These are phyloP conservation scores for Choloepus didactylus DNA, from an alignment of 2,797 vertebrate species.

Conservation along the genomic window DNA sequence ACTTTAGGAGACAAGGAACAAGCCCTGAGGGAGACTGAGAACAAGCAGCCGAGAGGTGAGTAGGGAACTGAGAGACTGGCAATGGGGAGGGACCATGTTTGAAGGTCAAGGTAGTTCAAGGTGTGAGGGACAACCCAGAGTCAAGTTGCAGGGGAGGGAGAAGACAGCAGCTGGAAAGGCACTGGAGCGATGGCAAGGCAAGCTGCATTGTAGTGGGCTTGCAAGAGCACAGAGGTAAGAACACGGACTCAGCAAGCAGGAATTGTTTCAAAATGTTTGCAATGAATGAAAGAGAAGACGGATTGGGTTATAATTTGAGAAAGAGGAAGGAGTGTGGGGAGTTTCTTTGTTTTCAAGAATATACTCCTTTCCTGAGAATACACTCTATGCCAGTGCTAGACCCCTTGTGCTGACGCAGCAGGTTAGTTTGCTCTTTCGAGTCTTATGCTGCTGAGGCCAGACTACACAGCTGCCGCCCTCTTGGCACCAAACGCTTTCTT, in stretches of 20 bases:
- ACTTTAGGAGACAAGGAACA: neutral
- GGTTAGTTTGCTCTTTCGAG: neutral
- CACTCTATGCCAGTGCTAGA: neutral
- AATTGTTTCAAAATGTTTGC: neutral
- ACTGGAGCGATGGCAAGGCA: neutral
- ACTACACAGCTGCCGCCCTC: neutral
- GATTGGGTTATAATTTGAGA: neutral
- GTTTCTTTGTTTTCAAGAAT: neutral
- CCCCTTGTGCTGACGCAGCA: neutral
- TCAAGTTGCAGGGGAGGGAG: neutral
- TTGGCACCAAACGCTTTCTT: neutral
- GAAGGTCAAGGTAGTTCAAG: neutral
- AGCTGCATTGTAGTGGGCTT: neutral
- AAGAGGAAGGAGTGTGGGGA: neutral
- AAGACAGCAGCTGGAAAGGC: fast-evolving
- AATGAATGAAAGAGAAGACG: neutral
- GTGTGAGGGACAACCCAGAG: neutral
- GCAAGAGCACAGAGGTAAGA: neutral
- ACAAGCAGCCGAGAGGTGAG: neutral
- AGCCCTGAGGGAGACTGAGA: neutral
- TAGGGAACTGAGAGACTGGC: neutral
- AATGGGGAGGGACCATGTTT: fast-evolving
- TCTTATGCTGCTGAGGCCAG: neutral
- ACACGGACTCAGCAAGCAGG: neutral
- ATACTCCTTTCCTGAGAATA: neutral